phyloP scores from a whole-genome alignment of 2,113 vertebrate genomes.

The Cygnus atratus region DNA sequence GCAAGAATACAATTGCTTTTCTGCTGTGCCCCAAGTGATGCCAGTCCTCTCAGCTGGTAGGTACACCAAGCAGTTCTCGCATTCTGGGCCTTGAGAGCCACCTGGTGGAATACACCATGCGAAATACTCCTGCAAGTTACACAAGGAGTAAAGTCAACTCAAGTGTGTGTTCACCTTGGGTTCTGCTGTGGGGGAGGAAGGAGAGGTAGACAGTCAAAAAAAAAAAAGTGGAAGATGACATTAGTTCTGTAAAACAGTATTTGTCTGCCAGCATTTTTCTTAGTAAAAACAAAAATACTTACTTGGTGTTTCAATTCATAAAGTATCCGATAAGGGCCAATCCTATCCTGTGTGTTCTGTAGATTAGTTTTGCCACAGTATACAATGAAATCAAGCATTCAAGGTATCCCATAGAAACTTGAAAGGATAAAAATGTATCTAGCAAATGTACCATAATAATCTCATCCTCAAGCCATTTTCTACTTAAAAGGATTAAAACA shows the following conservation, averaged over 20 bases:
- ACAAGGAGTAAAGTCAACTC: background rate
- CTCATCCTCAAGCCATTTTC: background rate
- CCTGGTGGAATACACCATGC: conserved; percentile 61
- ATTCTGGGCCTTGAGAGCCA: conserved; percentile 69
- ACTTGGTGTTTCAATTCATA: background rate
- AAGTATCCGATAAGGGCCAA: background rate
- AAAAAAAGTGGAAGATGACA: background rate
- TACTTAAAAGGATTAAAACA: background rate
- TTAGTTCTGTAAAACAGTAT: background rate
- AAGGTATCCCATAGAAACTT: background rate
- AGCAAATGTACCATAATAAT: background rate
- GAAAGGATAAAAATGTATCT: background rate
- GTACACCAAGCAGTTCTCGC: background rate
- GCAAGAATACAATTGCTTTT: background rate
- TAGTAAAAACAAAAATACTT: background rate
- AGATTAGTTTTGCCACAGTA: background rate
- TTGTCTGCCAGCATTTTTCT: background rate
- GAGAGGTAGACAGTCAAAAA: background rate
- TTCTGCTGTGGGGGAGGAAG: background rate
- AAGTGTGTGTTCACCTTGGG: fast-evolving
- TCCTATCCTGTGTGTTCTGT: background rate
- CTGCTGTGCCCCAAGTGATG: background rate
- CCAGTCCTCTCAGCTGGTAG: background rate
- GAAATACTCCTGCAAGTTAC: background rate
- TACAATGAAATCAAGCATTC: background rate